A percentile compares a stretch with the other conserved stretches of the same genome.
Evolutionary conservation across 92 coral and sea anemone species (phyloP).

Genomic region (Heliopora coerulea): DNA sequence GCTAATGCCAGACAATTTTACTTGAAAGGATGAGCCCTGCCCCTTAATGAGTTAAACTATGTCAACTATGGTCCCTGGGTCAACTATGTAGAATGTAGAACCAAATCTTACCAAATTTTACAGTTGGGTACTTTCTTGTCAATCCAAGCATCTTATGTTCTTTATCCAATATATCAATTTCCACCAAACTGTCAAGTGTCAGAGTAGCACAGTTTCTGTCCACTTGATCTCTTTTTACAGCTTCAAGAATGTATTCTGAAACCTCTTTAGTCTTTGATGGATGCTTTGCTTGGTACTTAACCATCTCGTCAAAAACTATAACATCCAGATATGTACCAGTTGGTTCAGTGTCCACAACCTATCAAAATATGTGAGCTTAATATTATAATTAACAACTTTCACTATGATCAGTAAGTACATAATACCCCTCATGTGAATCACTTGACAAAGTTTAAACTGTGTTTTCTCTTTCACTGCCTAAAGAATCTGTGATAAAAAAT

Average conservation of each 20-base stretch:
- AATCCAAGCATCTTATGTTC: constrained; percentile 42
- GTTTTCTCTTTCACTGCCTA: too few relatives aligned
- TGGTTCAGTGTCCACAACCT: constrained; percentile 50
- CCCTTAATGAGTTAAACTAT: too few relatives aligned
- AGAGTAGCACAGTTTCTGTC: constrained; percentile 52
- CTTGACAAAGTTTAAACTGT: too few relatives aligned
- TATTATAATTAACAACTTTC: too few relatives aligned
- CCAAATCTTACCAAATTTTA: constrained; percentile 59
- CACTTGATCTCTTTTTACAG: constrained; percentile 25
- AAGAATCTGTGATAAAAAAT: too few relatives aligned
- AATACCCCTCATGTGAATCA: too few relatives aligned
- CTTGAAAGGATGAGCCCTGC: too few relatives aligned
- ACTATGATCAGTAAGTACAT: too few relatives aligned
- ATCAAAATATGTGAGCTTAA: too few relatives aligned
- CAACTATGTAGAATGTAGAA: too few relatives aligned
- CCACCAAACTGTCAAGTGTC: constrained; percentile 59
- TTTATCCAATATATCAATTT: constrained; percentile 45
- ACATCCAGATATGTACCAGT: constrained; percentile 59
- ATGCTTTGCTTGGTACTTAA: constrained; percentile 38
- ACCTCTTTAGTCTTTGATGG: constrained; percentile 32
- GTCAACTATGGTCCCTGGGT: too few relatives aligned
- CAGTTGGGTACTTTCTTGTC: constrained; percentile 48
- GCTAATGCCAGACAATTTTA: too few relatives aligned
- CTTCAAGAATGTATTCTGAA: constrained; percentile 56
- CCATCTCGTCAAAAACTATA: constrained; percentile 54